Conservation (phyloP, 2,888 invertebrate genomes). For the Brachypterus glaber region DNA sequence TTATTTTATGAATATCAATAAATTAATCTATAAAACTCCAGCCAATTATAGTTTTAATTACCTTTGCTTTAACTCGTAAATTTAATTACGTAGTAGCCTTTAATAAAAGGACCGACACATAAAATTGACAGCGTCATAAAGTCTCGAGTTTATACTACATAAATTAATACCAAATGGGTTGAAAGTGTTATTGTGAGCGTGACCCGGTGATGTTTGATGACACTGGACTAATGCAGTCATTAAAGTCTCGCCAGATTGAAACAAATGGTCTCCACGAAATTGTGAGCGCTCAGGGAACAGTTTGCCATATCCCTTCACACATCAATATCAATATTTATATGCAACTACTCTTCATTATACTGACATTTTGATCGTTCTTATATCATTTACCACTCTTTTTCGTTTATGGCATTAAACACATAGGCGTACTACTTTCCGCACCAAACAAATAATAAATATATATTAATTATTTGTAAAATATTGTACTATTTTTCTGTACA, state of each 20-base stretch:
- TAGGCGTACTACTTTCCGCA: too few relatives aligned
- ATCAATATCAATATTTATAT: constrained; percentile 41
- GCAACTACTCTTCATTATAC: constrained; percentile 40
- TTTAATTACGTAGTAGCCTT: not conserved
- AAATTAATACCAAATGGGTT: constrained; percentile 23
- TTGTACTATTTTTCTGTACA: too few relatives aligned
- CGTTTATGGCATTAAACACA: too few relatives aligned
- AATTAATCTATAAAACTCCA: not conserved
- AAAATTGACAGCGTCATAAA: constrained; percentile 21
- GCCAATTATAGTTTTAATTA: constrained; percentile 3
- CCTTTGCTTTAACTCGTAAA: not conserved
- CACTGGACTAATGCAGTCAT: constrained; percentile 33
- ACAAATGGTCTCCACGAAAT: constrained; percentile 41
- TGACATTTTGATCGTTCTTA: constrained; percentile 38
- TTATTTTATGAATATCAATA: too few relatives aligned
- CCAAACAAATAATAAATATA: too few relatives aligned
- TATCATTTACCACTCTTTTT: too few relatives aligned
- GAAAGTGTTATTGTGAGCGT: constrained; percentile 22
- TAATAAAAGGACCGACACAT: constrained; percentile 1
- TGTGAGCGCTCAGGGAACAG: constrained; percentile 39
- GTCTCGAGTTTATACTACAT: constrained; percentile 19
- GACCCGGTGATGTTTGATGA: constrained; percentile 29
- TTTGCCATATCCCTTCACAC: constrained; percentile 44
- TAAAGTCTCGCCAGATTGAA: constrained; percentile 43
- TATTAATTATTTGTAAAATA: too few relatives aligned